phyloP scores from a whole-genome alignment of 2,113 vertebrate species.

The Carlito syrichta region DNA sequence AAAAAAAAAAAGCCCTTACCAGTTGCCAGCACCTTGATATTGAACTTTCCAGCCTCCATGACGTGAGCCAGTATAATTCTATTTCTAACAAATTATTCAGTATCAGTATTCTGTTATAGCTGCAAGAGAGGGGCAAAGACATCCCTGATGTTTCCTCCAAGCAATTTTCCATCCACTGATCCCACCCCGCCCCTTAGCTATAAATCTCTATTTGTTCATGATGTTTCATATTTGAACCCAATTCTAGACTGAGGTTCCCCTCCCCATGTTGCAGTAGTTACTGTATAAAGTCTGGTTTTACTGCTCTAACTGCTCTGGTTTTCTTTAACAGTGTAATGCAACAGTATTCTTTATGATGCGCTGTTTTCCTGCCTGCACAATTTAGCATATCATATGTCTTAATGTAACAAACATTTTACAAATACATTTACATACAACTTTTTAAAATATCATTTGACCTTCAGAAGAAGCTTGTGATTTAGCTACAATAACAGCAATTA shows the following conservation, averaged over 20 bases:
- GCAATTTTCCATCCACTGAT: neutral
- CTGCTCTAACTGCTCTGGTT: neutral
- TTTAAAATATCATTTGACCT: neutral
- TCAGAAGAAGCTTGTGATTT: neutral
- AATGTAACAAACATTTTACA: neutral
- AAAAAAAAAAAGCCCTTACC: no score
- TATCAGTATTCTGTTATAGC: neutral
- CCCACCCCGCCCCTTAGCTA: neutral
- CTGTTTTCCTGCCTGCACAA: neutral
- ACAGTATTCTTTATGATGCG: neutral
- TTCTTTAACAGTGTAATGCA: neutral
- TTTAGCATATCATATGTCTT: neutral
- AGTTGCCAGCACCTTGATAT: neutral
- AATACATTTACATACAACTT: neutral
- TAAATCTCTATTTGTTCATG: neutral
- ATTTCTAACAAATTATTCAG: neutral
- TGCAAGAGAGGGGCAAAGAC: neutral
- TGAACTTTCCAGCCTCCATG: neutral
- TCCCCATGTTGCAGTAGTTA: neutral
- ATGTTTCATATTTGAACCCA: neutral
- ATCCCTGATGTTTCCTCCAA: neutral
- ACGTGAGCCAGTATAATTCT: neutral
- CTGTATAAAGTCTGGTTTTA: neutral
- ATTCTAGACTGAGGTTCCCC: neutral
- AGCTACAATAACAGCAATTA: neutral